A percentile compares a stretch with the other conserved stretches of the same genome.
These are phyloP conservation scores for Serripes groenlandicus DNA, from an alignment of 2,888 invertebrate species.

Conservation along the genomic window DNA sequence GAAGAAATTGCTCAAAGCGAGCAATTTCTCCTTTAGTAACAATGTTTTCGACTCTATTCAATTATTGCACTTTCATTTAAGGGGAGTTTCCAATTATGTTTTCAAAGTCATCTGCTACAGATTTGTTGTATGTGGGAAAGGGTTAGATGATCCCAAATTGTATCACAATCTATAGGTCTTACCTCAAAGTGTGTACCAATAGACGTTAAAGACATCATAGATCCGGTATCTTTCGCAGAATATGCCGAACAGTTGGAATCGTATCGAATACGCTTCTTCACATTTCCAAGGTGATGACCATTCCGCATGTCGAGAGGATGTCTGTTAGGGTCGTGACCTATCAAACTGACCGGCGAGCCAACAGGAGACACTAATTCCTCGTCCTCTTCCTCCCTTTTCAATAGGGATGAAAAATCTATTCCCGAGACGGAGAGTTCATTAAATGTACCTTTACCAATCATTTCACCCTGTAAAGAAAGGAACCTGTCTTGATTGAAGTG, in stretches of 20 bases:
- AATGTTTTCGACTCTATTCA: too few relatives aligned
- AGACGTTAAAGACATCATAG: conserved; percentile 75
- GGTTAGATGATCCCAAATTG: not conserved
- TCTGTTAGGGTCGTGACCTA: not conserved
- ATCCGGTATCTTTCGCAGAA: conserved; percentile 68
- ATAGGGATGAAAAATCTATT: conserved; percentile 82
- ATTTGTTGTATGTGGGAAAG: not conserved
- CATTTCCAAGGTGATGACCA: conserved; percentile 19
- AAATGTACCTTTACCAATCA: conserved; percentile 83
- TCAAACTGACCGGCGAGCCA: not conserved
- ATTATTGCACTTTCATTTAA: too few relatives aligned
- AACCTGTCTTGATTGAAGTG: too few relatives aligned
- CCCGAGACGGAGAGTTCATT: conserved; percentile 82
- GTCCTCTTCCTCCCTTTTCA: conserved; percentile 80
- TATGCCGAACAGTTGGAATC: conserved; percentile 58
- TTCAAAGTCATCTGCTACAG: too few relatives aligned
- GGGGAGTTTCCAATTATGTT: too few relatives aligned
- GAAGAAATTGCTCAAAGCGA: too few relatives aligned
- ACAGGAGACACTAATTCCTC: conserved; percentile 64
- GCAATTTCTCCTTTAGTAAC: too few relatives aligned
- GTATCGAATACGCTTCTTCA: conserved; percentile 20
- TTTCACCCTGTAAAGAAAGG: conserved; percentile 78
- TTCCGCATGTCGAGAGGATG: conserved; percentile 26
- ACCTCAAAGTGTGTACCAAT: conserved; percentile 79
- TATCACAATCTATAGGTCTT: not conserved